A percentile compares a stretch with the other conserved stretches of the same genome.
Evolutionary conservation across 2,888 invertebrate genomes (phyloP).

Genomic region (Oligia fasciuncula): DNA sequence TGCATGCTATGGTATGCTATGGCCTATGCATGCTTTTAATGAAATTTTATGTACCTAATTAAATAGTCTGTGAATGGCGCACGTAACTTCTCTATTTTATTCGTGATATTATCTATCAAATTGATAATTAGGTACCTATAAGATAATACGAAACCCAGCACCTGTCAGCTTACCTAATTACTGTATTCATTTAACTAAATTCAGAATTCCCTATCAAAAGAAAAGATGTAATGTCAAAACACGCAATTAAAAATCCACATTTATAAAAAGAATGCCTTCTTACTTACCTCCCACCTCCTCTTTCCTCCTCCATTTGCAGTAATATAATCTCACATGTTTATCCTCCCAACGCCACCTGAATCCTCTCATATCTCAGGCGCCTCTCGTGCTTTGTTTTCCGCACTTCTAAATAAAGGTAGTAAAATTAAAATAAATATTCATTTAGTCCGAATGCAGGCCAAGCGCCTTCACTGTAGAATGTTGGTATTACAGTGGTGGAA

Average conservation of each 20-base stretch:
- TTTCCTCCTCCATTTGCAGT: neutral
- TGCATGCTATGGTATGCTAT: no score
- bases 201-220: neutral
- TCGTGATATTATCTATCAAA: neutral
- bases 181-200: neutral
- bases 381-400: neutral
- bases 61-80: neutral
- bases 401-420: slow-evolving; percentile 23
- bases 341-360: neutral
- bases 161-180: neutral
- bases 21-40: no score
- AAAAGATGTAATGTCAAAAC: neutral
- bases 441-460: slow-evolving; percentile 44
- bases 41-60: no score
- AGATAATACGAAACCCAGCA: neutral
- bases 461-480: neutral
- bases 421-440: slow-evolving; percentile 52
- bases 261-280: neutral
- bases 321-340: neutral
- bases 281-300: no score
- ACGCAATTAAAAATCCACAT: neutral
- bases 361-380: neutral
- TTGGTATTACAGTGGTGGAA: slow-evolving; percentile 10
- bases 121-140: neutral
- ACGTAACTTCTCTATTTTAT: neutral